Conservation (phyloP, 2,113 vertebrate genomes). For the Aegotheles bennettii region DNA sequence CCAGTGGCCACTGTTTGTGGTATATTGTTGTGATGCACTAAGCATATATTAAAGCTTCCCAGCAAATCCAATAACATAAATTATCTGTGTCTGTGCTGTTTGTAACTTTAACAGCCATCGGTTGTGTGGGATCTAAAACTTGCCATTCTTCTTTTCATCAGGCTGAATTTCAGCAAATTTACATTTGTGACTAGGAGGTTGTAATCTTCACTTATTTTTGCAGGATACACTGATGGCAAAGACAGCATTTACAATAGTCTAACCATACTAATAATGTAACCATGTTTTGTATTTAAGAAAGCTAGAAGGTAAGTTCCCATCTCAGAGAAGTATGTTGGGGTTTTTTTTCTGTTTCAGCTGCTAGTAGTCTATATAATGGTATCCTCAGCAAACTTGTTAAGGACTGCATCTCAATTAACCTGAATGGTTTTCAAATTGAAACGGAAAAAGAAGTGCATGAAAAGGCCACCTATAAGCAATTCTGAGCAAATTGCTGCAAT, state of each 20-base stretch:
- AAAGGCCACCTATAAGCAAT: neutral
- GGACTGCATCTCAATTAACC: constrained; percentile 8
- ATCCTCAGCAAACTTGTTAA: constrained; percentile 8
- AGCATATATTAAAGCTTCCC: neutral
- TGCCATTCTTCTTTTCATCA: neutral
- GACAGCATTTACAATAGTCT: neutral
- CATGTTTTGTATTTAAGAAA: neutral
- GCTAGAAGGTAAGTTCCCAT: neutral
- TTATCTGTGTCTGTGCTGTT: neutral
- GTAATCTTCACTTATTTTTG: neutral
- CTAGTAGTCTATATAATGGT: neutral
- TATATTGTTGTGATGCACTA: neutral
- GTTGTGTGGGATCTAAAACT: neutral
- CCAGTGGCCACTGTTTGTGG: neutral
- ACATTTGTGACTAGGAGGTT: neutral
- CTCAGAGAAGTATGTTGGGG: neutral
- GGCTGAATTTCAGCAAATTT: neutral
- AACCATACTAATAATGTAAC: neutral
- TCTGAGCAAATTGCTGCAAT: constrained; percentile 1
- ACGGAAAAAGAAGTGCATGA: neutral
- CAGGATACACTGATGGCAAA: neutral
- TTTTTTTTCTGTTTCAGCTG: neutral
- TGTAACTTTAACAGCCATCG: neutral
- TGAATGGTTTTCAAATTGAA: neutral
- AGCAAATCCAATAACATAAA: neutral